These are phyloP conservation scores for Pyrochroa serraticornis DNA, from an alignment of 2,888 invertebrate species.

Conservation along the genomic window DNA sequence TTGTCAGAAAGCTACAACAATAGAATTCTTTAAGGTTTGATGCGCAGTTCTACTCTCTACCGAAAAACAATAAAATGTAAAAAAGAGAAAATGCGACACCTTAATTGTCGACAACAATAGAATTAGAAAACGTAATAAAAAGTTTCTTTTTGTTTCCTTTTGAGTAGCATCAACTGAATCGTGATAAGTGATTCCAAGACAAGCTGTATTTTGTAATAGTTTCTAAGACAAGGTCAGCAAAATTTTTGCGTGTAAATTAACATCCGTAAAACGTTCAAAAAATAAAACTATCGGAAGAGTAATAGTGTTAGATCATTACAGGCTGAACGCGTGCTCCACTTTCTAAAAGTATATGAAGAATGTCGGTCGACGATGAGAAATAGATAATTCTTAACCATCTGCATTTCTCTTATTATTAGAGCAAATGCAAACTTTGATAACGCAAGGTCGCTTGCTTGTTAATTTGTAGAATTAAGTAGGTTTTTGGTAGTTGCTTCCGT, in stretches of 20 bases:
- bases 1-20: conserved; percentile 17
- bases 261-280: neutral
- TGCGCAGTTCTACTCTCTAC: conserved; percentile 42
- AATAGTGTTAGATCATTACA: conserved; percentile 37
- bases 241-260: conserved; percentile 2
- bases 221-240: neutral
- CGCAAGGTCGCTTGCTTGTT: conserved; percentile 37
- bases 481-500: conserved; percentile 38
- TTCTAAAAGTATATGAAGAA: conserved; percentile 45
- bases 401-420: conserved; percentile 40
- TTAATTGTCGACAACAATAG: conserved; percentile 23
- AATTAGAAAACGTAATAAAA: conserved; percentile 12
- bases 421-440: conserved; percentile 33
- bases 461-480: conserved; percentile 34
- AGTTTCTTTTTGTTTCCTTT: neutral
- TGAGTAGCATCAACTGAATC: neutral
- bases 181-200: neutral
- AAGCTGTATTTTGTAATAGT: neutral
- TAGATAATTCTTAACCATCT: conserved; percentile 42
- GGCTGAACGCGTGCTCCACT: conserved; percentile 47
- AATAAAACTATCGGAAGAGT: conserved; percentile 5
- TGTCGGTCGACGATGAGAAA: conserved; percentile 47
- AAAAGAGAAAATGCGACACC: conserved; percentile 36
- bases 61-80: conserved; percentile 45
- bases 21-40: conserved; percentile 13